Base-by-base conservation (phyloP, 2,113 vertebrate genomes). In the Nycticryphes semicollaris region DNA sequence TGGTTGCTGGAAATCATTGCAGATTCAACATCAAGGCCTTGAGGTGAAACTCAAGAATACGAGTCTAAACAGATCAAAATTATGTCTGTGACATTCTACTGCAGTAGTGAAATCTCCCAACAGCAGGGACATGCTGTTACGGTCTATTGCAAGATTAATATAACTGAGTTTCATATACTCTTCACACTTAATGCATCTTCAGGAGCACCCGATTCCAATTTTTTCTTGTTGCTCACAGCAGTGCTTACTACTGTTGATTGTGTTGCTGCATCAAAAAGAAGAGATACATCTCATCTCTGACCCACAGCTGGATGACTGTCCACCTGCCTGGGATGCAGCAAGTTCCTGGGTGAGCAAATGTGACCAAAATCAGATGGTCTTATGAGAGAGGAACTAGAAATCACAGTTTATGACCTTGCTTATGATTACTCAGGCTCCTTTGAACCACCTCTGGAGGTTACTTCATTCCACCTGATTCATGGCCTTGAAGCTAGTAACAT, bases 1-100 rank as follows among this genome's bases (percentile, higher is more conserved):
- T 63, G 37, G 37, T 31, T 89, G 60, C 72, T 74, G 66, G 64
- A 93, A 97, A 94, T 87, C 59, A 89, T 60, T 91, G 60, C 33
- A 77, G 37, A 59, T 63, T 50, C 2, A 3, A 48, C 89, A 73
- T 30, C 35, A 79, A 90, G 87, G 31, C 79, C 82, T 81, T 78
- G 66, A 94, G 72, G 41, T 82, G 64, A 90, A 95, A 60, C 41
- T 79, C 48, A 66, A 30, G 54, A 93, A 87, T 67, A 57, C 1
- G 3, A 84, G 45, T 75, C 53, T 78, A 67, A 94, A 84, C 35
- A 83, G 69, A 88, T 87, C 41, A 84, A 73, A 92, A 92, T 86
- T 59, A 59, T 35, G 8, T 60, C 75, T 80, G 31, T 70, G 78
- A 82, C 79, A n/a, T 73, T 95, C 89, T 83, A 54, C 33, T 66